Conservation (phyloP, 2,888 invertebrate species). For the Ochropacha duplaris region DNA sequence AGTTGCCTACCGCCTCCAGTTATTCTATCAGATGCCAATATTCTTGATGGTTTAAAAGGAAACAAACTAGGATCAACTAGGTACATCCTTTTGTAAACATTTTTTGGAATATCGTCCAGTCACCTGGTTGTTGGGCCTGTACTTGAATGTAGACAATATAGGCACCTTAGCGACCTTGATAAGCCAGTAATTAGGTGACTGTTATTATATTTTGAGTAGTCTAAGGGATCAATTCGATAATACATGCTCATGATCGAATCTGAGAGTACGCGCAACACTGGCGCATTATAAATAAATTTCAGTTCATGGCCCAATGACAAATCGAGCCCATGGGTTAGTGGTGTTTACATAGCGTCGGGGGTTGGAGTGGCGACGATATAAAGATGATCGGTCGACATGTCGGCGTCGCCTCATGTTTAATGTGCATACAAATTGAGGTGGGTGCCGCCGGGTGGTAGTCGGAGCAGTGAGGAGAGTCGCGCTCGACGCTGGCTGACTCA, state of each 20-base stretch:
- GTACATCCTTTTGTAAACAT: too few relatives aligned
- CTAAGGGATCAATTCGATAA: conserved; percentile 18
- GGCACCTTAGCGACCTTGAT: too few relatives aligned
- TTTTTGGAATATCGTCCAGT: too few relatives aligned
- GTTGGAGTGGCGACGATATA: conserved; percentile 60
- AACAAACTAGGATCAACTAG: too few relatives aligned
- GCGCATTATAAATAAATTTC: conserved; percentile 4
- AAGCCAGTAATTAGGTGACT: too few relatives aligned
- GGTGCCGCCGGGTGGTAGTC: conserved; percentile 14
- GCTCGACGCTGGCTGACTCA: conserved; percentile 49
- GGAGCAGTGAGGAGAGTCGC: conserved; percentile 33
- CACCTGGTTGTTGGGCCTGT: too few relatives aligned
- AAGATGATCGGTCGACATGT: conserved; percentile 71
- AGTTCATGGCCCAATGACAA: conserved; percentile 29
- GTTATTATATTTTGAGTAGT: too few relatives aligned
- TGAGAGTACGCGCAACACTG: background rate
- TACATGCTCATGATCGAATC: background rate
- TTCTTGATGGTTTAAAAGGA: too few relatives aligned
- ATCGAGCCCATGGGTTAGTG: conserved; percentile 42
- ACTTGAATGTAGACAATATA: too few relatives aligned
- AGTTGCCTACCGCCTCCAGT: too few relatives aligned
- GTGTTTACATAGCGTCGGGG: conserved; percentile 51
- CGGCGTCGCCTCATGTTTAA: conserved; percentile 67
- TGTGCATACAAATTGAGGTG: conserved; percentile 75
- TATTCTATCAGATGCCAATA: too few relatives aligned